Evolutionary conservation across 2,888 invertebrate genomes (phyloP).

Genomic region (Orthosia gracilis): DNA sequence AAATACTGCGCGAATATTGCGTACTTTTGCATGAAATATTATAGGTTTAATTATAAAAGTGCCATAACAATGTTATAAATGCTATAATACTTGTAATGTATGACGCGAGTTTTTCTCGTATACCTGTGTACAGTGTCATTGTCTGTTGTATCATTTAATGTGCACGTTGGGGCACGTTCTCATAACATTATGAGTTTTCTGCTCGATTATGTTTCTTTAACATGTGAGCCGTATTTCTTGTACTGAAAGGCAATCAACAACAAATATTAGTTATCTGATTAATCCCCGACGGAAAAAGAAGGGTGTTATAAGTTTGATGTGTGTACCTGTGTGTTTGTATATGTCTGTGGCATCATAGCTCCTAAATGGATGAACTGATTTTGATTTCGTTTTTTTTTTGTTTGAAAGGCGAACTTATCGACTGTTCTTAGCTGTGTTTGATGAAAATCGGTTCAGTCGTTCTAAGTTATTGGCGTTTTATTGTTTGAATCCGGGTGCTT

Average conservation of each 20-base stretch:
- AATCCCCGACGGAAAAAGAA: too few species aligned
- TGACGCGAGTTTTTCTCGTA: constrained; percentile 54
- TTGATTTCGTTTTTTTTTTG: too few species aligned
- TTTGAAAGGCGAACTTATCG: too few species aligned
- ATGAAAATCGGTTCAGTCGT: too few species aligned
- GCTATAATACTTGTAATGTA: constrained; percentile 51
- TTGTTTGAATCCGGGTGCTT: too few species aligned
- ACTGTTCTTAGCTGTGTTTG: too few species aligned
- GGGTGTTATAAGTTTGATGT: too few species aligned
- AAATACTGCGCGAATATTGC: constrained; percentile 51
- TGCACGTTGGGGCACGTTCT: constrained; percentile 58
- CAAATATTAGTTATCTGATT: background rate
- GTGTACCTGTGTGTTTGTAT: too few species aligned
- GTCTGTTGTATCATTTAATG: constrained; percentile 61
- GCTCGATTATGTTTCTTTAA: constrained; percentile 32
- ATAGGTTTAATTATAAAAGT: constrained; percentile 58
- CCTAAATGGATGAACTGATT: too few species aligned
- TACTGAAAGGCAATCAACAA: background rate
- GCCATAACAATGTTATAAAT: constrained; percentile 47
- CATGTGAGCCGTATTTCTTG: background rate
- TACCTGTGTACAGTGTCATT: constrained; percentile 65
- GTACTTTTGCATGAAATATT: constrained; percentile 66
- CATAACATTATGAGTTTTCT: constrained; percentile 50
- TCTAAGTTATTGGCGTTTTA: too few species aligned
- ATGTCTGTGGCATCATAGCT: too few species aligned